phyloP scores from a whole-genome alignment of 2,797 vertebrate genomes.

The Chelon auratus region DNA sequence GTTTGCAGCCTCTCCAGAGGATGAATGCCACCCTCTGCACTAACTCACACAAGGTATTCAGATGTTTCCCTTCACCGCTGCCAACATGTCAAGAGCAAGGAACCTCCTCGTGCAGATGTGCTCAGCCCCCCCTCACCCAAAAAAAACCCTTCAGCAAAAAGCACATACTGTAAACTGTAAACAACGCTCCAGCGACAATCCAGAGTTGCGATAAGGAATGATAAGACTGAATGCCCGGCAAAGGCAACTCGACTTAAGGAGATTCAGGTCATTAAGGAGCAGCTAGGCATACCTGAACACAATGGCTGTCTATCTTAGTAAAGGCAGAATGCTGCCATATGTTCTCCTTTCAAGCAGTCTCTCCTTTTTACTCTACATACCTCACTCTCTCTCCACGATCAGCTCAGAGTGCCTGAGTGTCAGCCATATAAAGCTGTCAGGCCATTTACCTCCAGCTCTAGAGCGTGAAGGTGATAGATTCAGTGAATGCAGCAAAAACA shows the following conservation, averaged over 20 bases:
- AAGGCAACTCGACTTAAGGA: constrained; percentile 57
- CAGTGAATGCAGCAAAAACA: constrained; percentile 56
- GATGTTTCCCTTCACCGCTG: constrained; percentile 60
- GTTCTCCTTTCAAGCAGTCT: constrained; percentile 42
- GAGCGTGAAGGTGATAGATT: constrained; percentile 67
- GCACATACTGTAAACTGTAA: constrained; percentile 59
- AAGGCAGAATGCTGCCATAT: constrained; percentile 62
- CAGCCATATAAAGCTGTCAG: constrained; percentile 69
- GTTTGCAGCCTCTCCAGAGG: constrained; percentile 42
- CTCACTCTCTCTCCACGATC: constrained; percentile 43
- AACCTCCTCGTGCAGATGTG: constrained; percentile 52
- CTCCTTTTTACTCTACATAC: constrained; percentile 32
- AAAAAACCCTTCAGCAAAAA: constrained; percentile 35
- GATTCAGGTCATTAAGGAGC: constrained; percentile 62
- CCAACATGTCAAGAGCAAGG: constrained; percentile 37
- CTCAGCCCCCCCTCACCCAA: constrained; percentile 36
- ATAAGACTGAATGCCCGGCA: constrained; percentile 64
- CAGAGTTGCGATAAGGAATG: constrained; percentile 44
- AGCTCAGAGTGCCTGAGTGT: constrained; percentile 54
- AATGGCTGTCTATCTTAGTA: constrained; percentile 66
- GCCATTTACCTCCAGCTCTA: constrained; percentile 48
- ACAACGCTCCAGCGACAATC: constrained; percentile 35
- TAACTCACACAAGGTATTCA: constrained; percentile 53
- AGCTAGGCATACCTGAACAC: constrained; percentile 66
- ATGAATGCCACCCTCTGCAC: constrained; percentile 51